Base-by-base conservation (phyloP, 2,888 invertebrate species). In the Leucoptera coffeella region DNA sequence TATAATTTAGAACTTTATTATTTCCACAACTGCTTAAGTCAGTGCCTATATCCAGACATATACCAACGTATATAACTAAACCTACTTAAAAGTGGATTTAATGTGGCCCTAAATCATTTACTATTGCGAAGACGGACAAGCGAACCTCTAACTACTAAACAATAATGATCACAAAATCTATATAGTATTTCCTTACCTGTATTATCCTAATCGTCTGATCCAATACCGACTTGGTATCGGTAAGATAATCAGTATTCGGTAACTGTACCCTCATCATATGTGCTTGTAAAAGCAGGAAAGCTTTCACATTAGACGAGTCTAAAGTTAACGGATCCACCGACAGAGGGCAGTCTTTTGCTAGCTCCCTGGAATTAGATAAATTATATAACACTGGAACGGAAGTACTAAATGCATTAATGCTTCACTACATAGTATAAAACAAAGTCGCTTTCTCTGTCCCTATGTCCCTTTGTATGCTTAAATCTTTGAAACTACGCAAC, bases 191-290 rank as follows among this genome's bases (percentile, higher is more conserved):
- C 9, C 9, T 35, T 54, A 87, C 88, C 75, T 95, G 95, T 37
- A 96, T 59, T 34, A 99, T 90, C 46, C 99, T 80, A 22, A 96
- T 85, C 11, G 94, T 82, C 57, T 99, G 96, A 61, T 99, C 99
- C 26, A 99, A 73, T 1, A 96, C 93, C 9, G 93, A 92, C 60
- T 99, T 97, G 19, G 92, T 81, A 59, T 99, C 99, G 0, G 97
- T 96, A 29, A 83, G 65, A 53, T 97, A 99, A 64, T 99, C 99
- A 0, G 93, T 79, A 43, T 86, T 87, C 1, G 96, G 95, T 28
- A 99, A 58, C 15, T 75, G 64, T 4, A 86, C 50, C 22, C 87
- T 79, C n/a, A 85, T 78, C 54, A 97, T 85, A 51, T 99, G 94
- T 8, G 95, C 91, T 69, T 97, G 97, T 6, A 99, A 76, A 28